A percentile compares a stretch with the other conserved stretches of the same genome.
phyloP scores from a whole-genome alignment of 2,113 vertebrate genomes.

The Prunella fulvescens region DNA sequence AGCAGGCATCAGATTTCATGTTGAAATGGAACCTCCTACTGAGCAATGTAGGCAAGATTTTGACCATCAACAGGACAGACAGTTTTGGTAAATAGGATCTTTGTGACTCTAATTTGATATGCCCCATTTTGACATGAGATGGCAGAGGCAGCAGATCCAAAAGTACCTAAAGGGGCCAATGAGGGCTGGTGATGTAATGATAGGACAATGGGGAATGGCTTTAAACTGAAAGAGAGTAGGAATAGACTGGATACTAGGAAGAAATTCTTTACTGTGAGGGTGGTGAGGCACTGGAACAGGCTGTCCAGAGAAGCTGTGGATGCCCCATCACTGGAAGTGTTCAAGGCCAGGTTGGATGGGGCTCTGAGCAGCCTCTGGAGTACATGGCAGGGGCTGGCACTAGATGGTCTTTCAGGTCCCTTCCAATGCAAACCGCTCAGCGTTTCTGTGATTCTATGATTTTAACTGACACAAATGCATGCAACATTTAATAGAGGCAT shows the following conservation, averaged over 20 bases:
- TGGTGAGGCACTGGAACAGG: neutral
- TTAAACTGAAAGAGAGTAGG: neutral
- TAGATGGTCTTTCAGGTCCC: neutral
- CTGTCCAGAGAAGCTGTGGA: neutral
- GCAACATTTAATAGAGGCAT: neutral
- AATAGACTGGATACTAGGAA: neutral
- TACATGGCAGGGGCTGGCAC: neutral
- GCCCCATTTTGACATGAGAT: neutral
- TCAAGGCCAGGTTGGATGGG: neutral
- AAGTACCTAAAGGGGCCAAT: neutral
- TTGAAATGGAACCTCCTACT: slow-evolving; percentile 71
- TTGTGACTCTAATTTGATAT: neutral
- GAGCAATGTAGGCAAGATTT: slow-evolving; percentile 60
- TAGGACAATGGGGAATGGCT: neutral
- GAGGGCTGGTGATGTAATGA: neutral
- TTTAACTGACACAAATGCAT: neutral
- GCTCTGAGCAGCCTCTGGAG: neutral
- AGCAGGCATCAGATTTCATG: slow-evolving; percentile 63
- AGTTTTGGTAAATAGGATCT: slow-evolving; percentile 66
- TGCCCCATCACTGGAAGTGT: neutral
- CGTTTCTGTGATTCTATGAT: neutral
- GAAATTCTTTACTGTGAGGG: neutral
- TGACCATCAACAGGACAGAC: slow-evolving; percentile 54
- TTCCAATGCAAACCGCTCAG: neutral
- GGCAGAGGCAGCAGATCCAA: neutral